Base-by-base conservation (phyloP, 2,888 invertebrate species). In the Epinotia bilunana region DNA sequence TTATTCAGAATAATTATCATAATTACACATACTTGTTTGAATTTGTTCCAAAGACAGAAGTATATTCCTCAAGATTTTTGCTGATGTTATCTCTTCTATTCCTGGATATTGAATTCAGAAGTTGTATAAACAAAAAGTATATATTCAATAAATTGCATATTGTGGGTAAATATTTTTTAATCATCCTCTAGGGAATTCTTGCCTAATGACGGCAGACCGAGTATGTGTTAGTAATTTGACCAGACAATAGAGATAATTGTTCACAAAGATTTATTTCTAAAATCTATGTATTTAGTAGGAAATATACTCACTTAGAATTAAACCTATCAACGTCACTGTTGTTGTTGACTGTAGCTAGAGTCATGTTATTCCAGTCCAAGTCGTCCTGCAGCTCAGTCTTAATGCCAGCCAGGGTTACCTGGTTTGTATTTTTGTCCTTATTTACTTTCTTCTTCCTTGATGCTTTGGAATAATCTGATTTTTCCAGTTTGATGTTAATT, bases 341-440 rank as follows among this genome's bases (percentile, higher is more conserved):
- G 75, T 90, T 90, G 78, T 90, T 91, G 6, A 94, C 86, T 16
- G 93, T 93, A 23, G 94, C 94, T 63, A 94, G 83, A 60, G 91
- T 87, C 94, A 94, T 94, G 77, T 92, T 92, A 80, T 87, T 92
- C 93, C 92, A 93, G 80, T 94, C 93, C 78, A 91, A 85, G 76
- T 93, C 93, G 82, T 94, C 94, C 77, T 92, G 92, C 6, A 94
- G 84, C 83, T 94, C 94, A 76, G 94, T 93, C 87, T 94, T 94
- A 57, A 94, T 94, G 74, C 91, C 89, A 57, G 90, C 87, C 73
- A 93, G 80, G 78, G 90, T 90, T 58, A 92, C 75, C 78, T 81
- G 84, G 16, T 68, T 69, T 12, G 78, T 68, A 70, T 80, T 82
- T 78, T 80, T 82, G 55, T 80, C 85, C 79, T 88, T 88, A 39